Evolutionary conservation across 2,113 vertebrate species (phyloP).

Genomic region (Lipophrys pholis): DNA sequence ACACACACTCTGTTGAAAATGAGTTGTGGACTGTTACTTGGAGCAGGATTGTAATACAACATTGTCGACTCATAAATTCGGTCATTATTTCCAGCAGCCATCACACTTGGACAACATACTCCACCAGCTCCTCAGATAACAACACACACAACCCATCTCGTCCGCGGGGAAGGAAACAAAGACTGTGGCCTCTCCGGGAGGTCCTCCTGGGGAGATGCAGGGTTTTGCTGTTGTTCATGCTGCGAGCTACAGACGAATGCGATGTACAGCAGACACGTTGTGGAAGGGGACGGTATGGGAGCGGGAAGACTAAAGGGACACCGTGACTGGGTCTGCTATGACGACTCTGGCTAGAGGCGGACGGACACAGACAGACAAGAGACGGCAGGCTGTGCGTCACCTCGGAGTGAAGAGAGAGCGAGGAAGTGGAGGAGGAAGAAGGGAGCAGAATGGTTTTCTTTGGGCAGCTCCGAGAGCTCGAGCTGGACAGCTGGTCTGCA

Average conservation of each 20-base stretch:
- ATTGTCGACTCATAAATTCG: too few relatives aligned
- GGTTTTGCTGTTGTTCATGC: slow-evolving; percentile 1
- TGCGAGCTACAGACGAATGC: neutral
- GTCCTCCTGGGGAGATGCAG: slow-evolving; percentile 11
- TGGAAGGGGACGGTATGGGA: neutral
- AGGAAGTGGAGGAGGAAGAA: slow-evolving; percentile 86
- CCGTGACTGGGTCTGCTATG: neutral
- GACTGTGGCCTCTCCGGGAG: slow-evolving; percentile 1
- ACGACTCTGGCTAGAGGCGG: slow-evolving; percentile 5
- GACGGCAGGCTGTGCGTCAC: slow-evolving; percentile 84
- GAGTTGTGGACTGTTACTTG: too few relatives aligned
- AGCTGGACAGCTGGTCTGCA: slow-evolving; percentile 75
- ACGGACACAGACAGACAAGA: slow-evolving; percentile 42
- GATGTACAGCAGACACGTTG: neutral
- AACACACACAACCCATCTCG: slow-evolving; percentile 14
- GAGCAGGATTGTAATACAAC: too few relatives aligned
- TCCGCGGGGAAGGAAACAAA: slow-evolving; percentile 34
- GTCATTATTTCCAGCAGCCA: too few relatives aligned
- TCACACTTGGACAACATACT: slow-evolving; percentile 1
- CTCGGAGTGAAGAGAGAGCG: slow-evolving; percentile 88
- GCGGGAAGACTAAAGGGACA: neutral
- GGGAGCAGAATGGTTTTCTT: slow-evolving; percentile 98
- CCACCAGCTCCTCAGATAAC: slow-evolving; percentile 27
- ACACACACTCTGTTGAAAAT: slow-evolving; percentile 6
- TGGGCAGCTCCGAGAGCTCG: slow-evolving; percentile 91